Evolutionary conservation across 2,113 vertebrate species (phyloP).

Genomic region (Shinisaurus crocodilurus): DNA sequence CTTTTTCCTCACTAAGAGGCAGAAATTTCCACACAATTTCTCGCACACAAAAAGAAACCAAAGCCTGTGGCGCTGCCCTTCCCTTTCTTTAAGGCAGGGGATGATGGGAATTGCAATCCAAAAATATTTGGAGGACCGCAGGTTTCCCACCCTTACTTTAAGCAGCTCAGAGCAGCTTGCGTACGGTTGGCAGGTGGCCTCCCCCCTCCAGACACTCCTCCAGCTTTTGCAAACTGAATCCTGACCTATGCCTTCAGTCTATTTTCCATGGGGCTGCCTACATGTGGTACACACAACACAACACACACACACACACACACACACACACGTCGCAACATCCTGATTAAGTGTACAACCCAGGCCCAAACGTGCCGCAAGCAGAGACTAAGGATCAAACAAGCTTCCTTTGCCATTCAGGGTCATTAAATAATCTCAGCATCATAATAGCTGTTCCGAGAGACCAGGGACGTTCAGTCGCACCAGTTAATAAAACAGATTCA

Average conservation of each 20-base stretch:
- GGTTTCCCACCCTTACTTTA: neutral
- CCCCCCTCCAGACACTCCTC: neutral
- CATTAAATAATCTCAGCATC: neutral
- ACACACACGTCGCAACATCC: neutral
- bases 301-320: neutral
- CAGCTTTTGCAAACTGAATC: neutral
- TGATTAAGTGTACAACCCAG: neutral
- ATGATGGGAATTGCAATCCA: no score
- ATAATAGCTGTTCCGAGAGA: neutral
- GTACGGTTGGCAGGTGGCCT: neutral
- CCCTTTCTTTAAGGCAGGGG: no score
- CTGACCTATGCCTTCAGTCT: neutral
- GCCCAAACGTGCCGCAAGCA: neutral
- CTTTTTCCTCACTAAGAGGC: neutral
- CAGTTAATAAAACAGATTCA: slow-evolving; percentile 21
- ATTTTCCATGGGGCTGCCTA: neutral
- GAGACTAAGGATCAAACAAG: neutral
- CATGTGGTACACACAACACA: neutral
- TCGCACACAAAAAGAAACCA: neutral
- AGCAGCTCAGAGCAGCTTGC: neutral
- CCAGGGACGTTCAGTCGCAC: neutral
- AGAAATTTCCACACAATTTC: neutral
- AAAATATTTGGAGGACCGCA: no score
- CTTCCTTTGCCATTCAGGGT: neutral
- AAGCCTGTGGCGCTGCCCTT: no score